These are phyloP conservation scores for Drosophila pseudoobscura DNA, from an alignment of 1,140 invertebrate species.

Conservation along the genomic window DNA sequence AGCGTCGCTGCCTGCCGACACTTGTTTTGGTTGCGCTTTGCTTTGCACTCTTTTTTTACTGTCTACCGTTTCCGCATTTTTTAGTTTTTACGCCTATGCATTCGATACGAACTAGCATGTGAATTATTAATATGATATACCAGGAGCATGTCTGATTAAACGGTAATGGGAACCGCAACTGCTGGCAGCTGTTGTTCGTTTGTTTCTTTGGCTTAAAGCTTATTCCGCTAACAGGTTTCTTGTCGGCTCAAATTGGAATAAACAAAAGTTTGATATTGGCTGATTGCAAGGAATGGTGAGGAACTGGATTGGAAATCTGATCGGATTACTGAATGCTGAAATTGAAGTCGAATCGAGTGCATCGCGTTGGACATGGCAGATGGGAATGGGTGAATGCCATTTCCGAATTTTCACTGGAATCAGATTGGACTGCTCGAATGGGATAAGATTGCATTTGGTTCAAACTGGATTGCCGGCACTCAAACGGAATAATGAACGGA, in stretches of 20 bases:
- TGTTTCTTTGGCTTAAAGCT: slow-evolving; percentile 50
- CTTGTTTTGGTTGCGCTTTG: slow-evolving; percentile 32
- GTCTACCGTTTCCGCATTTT: slow-evolving; percentile 54
- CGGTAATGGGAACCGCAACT: slow-evolving; percentile 2
- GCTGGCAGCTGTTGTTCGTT: slow-evolving; percentile 6
- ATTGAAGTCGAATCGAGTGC: too few species aligned
- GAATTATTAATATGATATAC: slow-evolving; percentile 3
- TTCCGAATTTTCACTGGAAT: too few species aligned
- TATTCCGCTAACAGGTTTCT: slow-evolving; percentile 66
- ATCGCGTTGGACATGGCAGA: too few species aligned
- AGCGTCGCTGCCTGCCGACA: slow-evolving; percentile 25
- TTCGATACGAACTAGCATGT: background rate
- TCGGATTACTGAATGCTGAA: too few species aligned
- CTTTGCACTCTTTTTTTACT: slow-evolving; percentile 6
- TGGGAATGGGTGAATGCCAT: too few species aligned
- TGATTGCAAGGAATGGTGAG: slow-evolving; percentile 9
- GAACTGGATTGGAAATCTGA: too few species aligned
- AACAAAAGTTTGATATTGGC: slow-evolving; percentile 13
- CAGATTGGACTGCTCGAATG: too few species aligned
- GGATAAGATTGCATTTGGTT: too few species aligned
- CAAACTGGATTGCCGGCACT: too few species aligned
- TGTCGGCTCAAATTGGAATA: slow-evolving; percentile 39
- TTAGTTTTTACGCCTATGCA: background rate
- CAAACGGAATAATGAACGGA: too few species aligned
- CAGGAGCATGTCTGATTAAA: too few species aligned